Conservation (phyloP, 1,140 invertebrate species). For the Procambarus clarkii region DNA sequence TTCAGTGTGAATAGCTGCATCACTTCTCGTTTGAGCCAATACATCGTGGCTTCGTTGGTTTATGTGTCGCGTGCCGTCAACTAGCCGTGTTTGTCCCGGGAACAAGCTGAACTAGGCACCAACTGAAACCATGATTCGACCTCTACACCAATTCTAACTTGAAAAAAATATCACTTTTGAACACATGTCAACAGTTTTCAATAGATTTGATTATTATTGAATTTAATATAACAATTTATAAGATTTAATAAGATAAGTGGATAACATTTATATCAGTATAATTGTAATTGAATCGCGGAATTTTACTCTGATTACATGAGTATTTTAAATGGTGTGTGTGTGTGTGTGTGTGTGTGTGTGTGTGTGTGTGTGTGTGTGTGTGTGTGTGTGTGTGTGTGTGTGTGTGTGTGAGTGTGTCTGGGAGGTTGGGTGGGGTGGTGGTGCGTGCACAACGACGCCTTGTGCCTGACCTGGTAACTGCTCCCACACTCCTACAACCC, state of each 20-base stretch:
- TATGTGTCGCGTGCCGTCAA: neutral
- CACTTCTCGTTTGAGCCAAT: conserved; percentile 8
- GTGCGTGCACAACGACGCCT: neutral
- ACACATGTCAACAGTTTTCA: too few species aligned
- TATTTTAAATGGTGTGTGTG: too few species aligned
- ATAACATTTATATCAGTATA: too few species aligned
- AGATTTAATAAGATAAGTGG: too few species aligned
- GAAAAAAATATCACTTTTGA: too few species aligned
- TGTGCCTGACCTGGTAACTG: neutral
- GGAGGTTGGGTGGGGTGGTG: neutral
- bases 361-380: too few species aligned
- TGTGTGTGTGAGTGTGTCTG: too few species aligned
- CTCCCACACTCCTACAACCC: neutral
- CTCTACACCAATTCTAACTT: neutral
- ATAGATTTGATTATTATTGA: too few species aligned
- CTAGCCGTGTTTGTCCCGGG: neutral
- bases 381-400: neutral
- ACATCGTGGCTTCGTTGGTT: neutral
- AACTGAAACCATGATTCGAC: neutral
- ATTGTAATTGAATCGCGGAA: too few species aligned
- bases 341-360: too few species aligned
- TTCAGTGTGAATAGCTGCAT: neutral
- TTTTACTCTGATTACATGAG: too few species aligned
- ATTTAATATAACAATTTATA: too few species aligned
- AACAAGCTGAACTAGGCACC: neutral